Conservation (phyloP, 1,140 invertebrate genomes). For the Ptiloglossa arizonensis region DNA sequence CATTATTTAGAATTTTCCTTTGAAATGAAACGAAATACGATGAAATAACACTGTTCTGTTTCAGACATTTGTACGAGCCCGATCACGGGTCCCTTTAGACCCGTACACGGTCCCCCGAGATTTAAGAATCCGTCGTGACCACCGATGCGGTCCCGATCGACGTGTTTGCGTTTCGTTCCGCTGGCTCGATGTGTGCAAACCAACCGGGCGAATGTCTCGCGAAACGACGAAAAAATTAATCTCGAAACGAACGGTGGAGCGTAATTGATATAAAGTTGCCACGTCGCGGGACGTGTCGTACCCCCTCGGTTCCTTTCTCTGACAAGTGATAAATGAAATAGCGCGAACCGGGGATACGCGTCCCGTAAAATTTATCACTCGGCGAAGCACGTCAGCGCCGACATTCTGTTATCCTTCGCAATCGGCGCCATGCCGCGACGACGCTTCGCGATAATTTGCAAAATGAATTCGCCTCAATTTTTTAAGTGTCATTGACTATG, state of each 20-base stretch:
- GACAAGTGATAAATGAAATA: constrained; percentile 14
- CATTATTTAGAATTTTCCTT: no score
- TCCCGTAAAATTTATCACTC: constrained; percentile 31
- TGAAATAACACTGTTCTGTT: no score
- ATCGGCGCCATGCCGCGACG: neutral
- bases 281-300: neutral
- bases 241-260: no score
- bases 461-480: constrained; percentile 16
- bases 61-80: no score
- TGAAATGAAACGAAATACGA: no score
- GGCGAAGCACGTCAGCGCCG: neutral
- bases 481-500: neutral
- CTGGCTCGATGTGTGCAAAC: no score
- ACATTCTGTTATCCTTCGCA: constrained; percentile 7
- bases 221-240: neutral
- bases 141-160: neutral
- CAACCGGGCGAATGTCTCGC: no score
- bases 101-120: no score
- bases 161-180: neutral
- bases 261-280: neutral
- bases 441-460: constrained; percentile 1
- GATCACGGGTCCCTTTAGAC: no score
- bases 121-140: constrained; percentile 11
- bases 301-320: neutral
- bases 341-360: constrained; percentile 1